Evolutionary conservation across 2,888 invertebrate species (phyloP), one percentile per base, ranked within the genome.

Genomic region (Agrotis ipsilon): DNA sequence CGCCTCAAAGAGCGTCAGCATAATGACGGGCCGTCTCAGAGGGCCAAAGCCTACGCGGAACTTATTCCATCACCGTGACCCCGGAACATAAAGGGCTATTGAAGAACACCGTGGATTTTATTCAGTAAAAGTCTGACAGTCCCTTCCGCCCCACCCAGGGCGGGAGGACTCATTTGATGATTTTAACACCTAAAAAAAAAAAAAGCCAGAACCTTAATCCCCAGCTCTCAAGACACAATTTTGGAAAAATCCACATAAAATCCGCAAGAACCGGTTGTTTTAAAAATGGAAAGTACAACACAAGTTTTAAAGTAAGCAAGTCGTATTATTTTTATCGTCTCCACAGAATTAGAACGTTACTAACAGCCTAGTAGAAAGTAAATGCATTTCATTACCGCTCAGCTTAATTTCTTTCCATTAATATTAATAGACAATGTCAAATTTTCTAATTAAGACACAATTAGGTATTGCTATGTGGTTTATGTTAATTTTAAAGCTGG

Each of bases 361-460:
- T 92, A 92, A 92, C 89, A 85, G 88, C 88, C 88, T 86, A 88
- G 86, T 91, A 92, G 92, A 92, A 92, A 92, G 92, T 92, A 91
- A 73, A 83, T 75, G 82, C 72, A 81, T 81, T 83, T 80, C 84
- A 86, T 84, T 87, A 83, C 77, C 66, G 72, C 72, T 58, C 68
- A 69, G 73, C 61, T 83, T 85, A 81, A 87, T 86, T 87, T 88
- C 86, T 87, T 88, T 84, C 88, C 88, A 86, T 88, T 86, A 88
- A 88, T 88, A 85, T 85, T 82, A 86, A 83, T 81, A 85, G 82
- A 66, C 72, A 70, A 66, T 77, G 84, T 86, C 87, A 85, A 85
- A 86, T 85, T 86, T 83, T 82, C 77, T 83, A 84, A 85, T 86
- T 86, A 83, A 87, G 84, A 73, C 75, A 45, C 59, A 78, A 75